Conservation (phyloP, 2,797 vertebrate genomes). For the Coregonus sp. region DNA sequence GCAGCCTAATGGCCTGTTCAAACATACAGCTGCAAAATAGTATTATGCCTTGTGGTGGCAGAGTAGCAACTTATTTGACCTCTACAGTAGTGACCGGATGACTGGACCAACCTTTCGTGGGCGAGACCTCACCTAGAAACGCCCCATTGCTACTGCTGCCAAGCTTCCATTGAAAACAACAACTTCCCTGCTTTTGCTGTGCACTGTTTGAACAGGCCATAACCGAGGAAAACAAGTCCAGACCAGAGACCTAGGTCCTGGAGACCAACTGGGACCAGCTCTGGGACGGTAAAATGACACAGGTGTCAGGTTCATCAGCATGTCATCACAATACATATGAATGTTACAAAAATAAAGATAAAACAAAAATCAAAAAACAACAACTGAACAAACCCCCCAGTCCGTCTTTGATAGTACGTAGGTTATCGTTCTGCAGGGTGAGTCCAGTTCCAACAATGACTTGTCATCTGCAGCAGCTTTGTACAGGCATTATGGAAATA, state of each 20-base stretch:
- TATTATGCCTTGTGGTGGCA: background rate
- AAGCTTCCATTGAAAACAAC: too few relatives aligned
- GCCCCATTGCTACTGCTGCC: too few relatives aligned
- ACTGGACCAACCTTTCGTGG: too few relatives aligned
- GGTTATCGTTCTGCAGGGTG: slow-evolving; percentile 33
- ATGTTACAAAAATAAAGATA: slow-evolving; percentile 63
- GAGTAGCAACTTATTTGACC: slow-evolving; percentile 24
- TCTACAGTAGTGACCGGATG: slow-evolving; percentile 5
- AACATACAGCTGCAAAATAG: slow-evolving; percentile 20
- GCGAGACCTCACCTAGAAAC: too few relatives aligned
- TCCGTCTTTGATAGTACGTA: slow-evolving; percentile 53
- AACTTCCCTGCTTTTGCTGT: too few relatives aligned
- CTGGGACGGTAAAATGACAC: slow-evolving; percentile 57
- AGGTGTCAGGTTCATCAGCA: slow-evolving; percentile 72
- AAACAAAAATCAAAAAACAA: slow-evolving; percentile 26
- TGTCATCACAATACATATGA: slow-evolving; percentile 73
- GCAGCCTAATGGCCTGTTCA: slow-evolving; percentile 89
- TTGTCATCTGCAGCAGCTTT: slow-evolving; percentile 80
- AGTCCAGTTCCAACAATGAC: slow-evolving; percentile 46
- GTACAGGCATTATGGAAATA: slow-evolving; percentile 75
- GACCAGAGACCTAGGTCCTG: slow-evolving; percentile 26
- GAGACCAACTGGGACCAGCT: slow-evolving; percentile 41
- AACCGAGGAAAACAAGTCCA: too few relatives aligned
- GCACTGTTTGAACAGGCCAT: too few relatives aligned
- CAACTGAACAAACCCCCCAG: slow-evolving; percentile 50